phyloP scores from a whole-genome alignment of 1,140 invertebrate species.

The Arctopsyche grandis region DNA sequence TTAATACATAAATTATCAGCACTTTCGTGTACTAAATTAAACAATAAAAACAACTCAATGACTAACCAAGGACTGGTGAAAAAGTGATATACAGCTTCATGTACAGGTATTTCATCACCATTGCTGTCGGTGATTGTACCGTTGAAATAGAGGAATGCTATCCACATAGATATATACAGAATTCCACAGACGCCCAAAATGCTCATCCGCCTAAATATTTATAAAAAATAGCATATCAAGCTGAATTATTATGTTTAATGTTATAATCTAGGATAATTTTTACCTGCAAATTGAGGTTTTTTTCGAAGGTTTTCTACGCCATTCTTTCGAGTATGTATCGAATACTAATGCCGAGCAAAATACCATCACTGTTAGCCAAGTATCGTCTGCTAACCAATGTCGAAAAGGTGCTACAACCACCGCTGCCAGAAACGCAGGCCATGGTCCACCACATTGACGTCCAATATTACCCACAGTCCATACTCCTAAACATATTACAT shows the following conservation, averaged over 20 bases:
- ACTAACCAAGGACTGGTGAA: conserved; percentile 82
- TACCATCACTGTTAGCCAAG: conserved; percentile 74
- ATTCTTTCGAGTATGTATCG: conserved; percentile 79
- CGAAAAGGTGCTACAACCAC: conserved; percentile 73
- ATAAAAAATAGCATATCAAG: background rate
- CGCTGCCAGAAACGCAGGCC: conserved; percentile 75
- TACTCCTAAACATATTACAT: conserved; percentile 72
- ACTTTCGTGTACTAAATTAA: background rate
- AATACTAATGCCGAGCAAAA: conserved; percentile 73
- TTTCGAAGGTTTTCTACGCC: conserved; percentile 73
- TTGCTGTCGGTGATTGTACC: conserved; percentile 86
- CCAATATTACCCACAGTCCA: conserved; percentile 93
- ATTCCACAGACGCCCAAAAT: conserved; percentile 70
- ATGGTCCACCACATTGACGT: conserved; percentile 75
- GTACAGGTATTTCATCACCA: conserved; percentile 86
- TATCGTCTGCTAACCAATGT: conserved; percentile 75
- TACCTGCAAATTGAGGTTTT: conserved; percentile 64
- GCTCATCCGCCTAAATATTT: conserved; percentile 61
- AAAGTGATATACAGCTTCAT: conserved; percentile 90
- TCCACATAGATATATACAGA: conserved; percentile 80
- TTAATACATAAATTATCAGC: background rate
- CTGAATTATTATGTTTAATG: background rate
- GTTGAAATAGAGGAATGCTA: conserved; percentile 89
- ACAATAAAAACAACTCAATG: background rate
- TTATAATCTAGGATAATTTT: background rate